phyloP scores from a whole-genome alignment of 2,113 vertebrate genomes.

The Chlorodrepanis virens region DNA sequence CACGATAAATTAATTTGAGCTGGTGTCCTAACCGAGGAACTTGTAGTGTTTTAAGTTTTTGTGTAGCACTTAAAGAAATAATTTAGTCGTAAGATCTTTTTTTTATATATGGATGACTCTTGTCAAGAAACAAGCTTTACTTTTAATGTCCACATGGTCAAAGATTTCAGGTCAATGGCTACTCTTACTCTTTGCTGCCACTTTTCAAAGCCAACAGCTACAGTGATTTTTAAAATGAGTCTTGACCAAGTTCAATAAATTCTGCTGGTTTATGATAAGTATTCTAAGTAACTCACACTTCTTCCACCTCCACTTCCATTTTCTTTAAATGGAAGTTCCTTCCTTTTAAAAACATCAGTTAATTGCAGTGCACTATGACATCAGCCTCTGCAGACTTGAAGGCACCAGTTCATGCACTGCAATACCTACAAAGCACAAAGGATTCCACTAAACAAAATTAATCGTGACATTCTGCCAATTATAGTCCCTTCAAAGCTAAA shows the following conservation, averaged over 20 bases:
- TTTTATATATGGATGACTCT: neutral
- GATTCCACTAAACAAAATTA: neutral
- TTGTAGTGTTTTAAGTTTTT: neutral
- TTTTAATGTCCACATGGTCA: neutral
- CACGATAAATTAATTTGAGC: accelerated
- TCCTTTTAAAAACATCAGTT: neutral
- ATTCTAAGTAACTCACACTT: neutral
- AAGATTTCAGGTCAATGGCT: neutral
- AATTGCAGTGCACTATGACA: neutral
- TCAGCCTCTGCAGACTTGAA: neutral
- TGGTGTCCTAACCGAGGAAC: neutral
- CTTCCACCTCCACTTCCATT: neutral
- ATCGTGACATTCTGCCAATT: neutral
- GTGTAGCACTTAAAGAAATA: neutral
- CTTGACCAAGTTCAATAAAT: neutral
- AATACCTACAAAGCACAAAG: neutral
- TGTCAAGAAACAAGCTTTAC: neutral
- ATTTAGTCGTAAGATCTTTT: neutral
- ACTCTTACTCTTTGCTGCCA: neutral
- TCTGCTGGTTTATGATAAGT: neutral
- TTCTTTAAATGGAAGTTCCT: neutral
- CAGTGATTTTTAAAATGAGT: neutral
- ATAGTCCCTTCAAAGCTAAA: neutral
- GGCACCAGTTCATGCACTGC: neutral
- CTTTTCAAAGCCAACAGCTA: neutral